Evolutionary conservation across 2,113 vertebrate species (phyloP).

Genomic region (Lampris incognitus): DNA sequence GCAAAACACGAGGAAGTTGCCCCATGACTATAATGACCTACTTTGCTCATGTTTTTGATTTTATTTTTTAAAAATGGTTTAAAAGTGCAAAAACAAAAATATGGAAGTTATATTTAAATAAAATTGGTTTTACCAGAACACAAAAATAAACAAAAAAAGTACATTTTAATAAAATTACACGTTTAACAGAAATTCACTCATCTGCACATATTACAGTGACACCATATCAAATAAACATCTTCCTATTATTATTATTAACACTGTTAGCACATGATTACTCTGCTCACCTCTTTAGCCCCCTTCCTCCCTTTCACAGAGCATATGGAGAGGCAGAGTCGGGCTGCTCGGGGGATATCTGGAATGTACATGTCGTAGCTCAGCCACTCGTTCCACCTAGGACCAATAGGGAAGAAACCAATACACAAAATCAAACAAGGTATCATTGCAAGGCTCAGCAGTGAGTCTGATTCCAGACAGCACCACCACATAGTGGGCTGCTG

Average conservation of each 20-base stretch:
- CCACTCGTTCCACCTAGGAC: slow-evolving; percentile 95
- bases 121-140: not conserved
- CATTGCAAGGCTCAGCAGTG: not conserved
- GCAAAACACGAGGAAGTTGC: not conserved
- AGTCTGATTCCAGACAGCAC: too few relatives aligned
- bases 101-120: not conserved
- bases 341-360: slow-evolving; percentile 95
- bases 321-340: slow-evolving; percentile 97
- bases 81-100: not conserved
- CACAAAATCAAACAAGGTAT: slow-evolving; percentile 37
- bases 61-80: not conserved
- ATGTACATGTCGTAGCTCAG: slow-evolving; percentile 97
- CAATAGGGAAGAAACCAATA: slow-evolving; percentile 8
- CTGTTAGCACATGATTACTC: not conserved
- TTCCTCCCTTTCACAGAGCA: slow-evolving; percentile 98
- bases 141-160: not conserved
- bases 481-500: not conserved
- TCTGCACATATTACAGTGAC: too few relatives aligned
- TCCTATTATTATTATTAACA: not conserved
- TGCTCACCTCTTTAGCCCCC: slow-evolving; percentile 94
- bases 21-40: not conserved
- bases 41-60: not conserved
- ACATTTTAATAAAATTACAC: too few relatives aligned
- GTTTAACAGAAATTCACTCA: too few relatives aligned
- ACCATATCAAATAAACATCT: too few relatives aligned